Evolutionary conservation across 2,797 vertebrate genomes (phyloP), one percentile per base, ranked within the genome.

Genomic region (Gymnopithys bicolor): DNA sequence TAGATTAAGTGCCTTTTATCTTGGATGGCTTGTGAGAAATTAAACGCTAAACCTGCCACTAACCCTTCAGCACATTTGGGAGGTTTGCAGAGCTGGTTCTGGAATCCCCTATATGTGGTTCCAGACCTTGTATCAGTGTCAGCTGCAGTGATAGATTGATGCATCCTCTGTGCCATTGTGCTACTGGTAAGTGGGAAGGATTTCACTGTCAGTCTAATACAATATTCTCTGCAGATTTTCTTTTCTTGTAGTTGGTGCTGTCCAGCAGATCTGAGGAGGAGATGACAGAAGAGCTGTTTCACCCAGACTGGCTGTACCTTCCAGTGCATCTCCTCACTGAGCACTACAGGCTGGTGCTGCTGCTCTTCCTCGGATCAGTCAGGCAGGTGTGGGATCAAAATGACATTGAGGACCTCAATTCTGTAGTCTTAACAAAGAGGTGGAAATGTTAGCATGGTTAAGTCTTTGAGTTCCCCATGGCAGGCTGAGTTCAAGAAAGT

Each of bases 261-360:
- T 89, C 93, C 92, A 33, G 85, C 95, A 17, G 70, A 97, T 39
- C 63, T 86, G 13, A 60, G 95, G 80, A 96, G 86, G 98, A 98
- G 88, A 95, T 98, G 59, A 80, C 64, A 13, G 97, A 97, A 58
- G 91, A 98, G 9, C 92, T 97, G 4, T 98, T 98, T 87, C 73
- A 18, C 98, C 96, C 21, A 95, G 81, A 32, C 46, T 97, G 80
- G 97, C 98, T 64, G 68, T 98, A 30, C 98, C 97, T 21, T 97
- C 98, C 77, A 98, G 98, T 43, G 59, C 98, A 94, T 98, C 98
- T 95, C 98, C 98, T 70, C 98, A 97, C 98, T 15, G 82, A 66
- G 39, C 98, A 97, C 68, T 98, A 97, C 73, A 97, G 98, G 85
- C 91, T 99, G 76, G 96, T 98, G 84, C 84, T 99, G 41, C 97